A percentile compares a stretch with the other conserved stretches of the same genome.
phyloP scores from a whole-genome alignment of 2,797 vertebrate species.

The Manis javanica region DNA sequence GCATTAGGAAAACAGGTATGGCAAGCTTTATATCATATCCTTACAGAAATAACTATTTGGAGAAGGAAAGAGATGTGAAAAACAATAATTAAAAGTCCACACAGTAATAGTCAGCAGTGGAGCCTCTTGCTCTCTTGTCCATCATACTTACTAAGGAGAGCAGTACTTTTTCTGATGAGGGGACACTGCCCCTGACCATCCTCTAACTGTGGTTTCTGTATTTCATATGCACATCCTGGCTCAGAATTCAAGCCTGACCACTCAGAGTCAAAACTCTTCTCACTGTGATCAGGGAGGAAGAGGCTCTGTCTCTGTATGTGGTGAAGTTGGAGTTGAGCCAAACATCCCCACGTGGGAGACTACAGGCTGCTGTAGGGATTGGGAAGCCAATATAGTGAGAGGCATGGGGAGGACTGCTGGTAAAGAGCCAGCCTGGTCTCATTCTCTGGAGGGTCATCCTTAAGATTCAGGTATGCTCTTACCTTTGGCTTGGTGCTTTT shows the following conservation, averaged over 20 bases:
- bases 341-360: not conserved
- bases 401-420: fast-evolving
- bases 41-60: not conserved
- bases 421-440: not conserved
- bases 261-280: not conserved
- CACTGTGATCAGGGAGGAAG: not conserved
- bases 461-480: not conserved
- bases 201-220: not conserved
- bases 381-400: not conserved
- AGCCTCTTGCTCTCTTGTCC: not conserved
- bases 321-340: not conserved
- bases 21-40: too few species aligned
- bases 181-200: too few species aligned
- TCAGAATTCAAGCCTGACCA: not conserved
- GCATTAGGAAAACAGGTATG: not conserved
- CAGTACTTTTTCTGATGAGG: not conserved
- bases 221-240: not conserved
- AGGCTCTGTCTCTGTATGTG: fast-evolving
- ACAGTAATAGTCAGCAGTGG: not conserved
- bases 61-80: not conserved
- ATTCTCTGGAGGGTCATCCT: not conserved
- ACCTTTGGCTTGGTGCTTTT: not conserved
- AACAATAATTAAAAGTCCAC: not conserved
- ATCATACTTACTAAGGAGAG: not conserved
- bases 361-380: fast-evolving